Percentiles rank a stretch among this genome's conserved stretches.
These are phyloP conservation scores for Petroica traversi DNA, from an alignment of 2,113 vertebrate species.

Conservation along the genomic window DNA sequence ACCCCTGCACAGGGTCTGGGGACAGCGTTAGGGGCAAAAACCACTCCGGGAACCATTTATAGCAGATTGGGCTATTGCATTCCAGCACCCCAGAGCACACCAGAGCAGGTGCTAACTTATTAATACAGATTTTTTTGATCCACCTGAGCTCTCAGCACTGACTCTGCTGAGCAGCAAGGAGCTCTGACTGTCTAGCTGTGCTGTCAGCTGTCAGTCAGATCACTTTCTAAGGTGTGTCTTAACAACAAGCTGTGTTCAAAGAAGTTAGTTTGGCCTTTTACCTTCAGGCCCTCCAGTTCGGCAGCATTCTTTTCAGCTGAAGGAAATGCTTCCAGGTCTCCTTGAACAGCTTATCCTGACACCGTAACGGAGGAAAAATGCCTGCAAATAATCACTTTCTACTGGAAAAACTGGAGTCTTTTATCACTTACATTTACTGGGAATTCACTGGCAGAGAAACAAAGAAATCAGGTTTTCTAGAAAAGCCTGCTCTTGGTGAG, in stretches of 20 bases:
- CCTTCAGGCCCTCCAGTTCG: not conserved
- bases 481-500: not conserved
- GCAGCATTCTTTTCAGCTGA: conserved; percentile 47
- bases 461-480: not conserved
- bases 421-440: not conserved
- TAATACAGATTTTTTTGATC: not conserved
- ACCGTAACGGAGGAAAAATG: rapidly evolving
- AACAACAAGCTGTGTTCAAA: not conserved
- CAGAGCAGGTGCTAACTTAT: not conserved
- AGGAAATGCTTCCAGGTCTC: not conserved
- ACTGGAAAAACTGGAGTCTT: not conserved
- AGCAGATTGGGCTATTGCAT: not conserved
- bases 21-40: not conserved
- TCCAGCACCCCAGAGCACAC: not conserved
- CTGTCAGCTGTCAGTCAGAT: not conserved
- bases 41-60: not conserved
- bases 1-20: not conserved
- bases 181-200: not conserved
- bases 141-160: not conserved
- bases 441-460: not conserved
- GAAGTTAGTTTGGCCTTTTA: not conserved
- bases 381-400: not conserved
- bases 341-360: not conserved
- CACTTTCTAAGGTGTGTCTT: not conserved
- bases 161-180: not conserved